Evolutionary conservation across 2,113 vertebrate genomes (phyloP).

Genomic region (Xiphophorus couchianus): DNA sequence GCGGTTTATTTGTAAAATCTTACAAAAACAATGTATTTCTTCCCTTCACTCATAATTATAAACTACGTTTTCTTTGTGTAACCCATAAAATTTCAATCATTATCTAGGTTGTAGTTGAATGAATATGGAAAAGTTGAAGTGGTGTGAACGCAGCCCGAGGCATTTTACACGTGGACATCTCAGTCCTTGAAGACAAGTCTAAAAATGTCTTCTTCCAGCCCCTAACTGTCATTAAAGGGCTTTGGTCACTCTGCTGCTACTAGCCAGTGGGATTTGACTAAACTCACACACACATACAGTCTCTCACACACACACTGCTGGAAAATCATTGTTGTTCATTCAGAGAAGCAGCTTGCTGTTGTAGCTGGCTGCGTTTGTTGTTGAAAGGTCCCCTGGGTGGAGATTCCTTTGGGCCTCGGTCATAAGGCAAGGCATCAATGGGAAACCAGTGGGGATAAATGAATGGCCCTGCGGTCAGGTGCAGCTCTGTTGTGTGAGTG

Average conservation of each 20-base stretch:
- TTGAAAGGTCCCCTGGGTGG: conserved; percentile 77
- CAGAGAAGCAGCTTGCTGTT: conserved; percentile 78
- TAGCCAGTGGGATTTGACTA: conserved; percentile 60
- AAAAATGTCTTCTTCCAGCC: conserved; percentile 51
- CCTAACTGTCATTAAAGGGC: conserved; percentile 66
- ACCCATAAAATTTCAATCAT: no score
- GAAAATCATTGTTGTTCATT: conserved; percentile 77
- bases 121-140: neutral
- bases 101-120: neutral
- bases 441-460: conserved; percentile 68
- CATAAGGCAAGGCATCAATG: conserved; percentile 78
- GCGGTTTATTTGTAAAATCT: no score
- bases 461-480: conserved; percentile 76
- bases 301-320: conserved; percentile 54
- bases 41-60: neutral
- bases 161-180: neutral
- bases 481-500: conserved; percentile 65
- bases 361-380: conserved; percentile 79
- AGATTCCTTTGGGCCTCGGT: conserved; percentile 78
- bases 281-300: conserved; percentile 46
- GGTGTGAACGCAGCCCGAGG: neutral
- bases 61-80: neutral
- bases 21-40: no score
- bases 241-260: conserved; percentile 72
- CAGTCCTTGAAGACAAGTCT: neutral